phyloP scores from a whole-genome alignment of 1,140 invertebrate genomes.

The Ostrea edulis region DNA sequence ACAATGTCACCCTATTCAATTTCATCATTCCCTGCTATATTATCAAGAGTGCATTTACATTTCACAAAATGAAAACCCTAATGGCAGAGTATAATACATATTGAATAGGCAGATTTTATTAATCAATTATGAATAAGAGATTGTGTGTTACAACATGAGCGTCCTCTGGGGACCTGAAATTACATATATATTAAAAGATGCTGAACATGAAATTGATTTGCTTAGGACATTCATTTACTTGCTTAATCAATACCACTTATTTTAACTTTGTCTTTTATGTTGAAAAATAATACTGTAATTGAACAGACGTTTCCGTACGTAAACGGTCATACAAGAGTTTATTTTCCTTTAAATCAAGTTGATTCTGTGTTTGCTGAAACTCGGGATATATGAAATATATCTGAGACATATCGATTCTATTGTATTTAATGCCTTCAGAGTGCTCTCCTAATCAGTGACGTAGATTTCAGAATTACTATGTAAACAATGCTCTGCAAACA shows the following conservation, averaged over 20 bases:
- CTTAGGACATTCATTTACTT: constrained; percentile 24
- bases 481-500: constrained; percentile 27
- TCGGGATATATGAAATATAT: constrained; percentile 42
- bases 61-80: constrained; percentile 40
- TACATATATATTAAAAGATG: constrained; percentile 47
- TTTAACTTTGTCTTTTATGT: constrained; percentile 39
- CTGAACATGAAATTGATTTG: constrained; percentile 41
- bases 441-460: constrained; percentile 40
- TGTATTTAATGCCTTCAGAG: constrained; percentile 39
- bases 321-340: constrained; percentile 29
- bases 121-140: constrained; percentile 41
- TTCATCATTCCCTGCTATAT: constrained; percentile 13
- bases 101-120: constrained; percentile 46
- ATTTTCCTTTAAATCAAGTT: constrained; percentile 43
- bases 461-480: constrained; percentile 43
- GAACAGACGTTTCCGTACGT: constrained; percentile 19
- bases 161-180: constrained; percentile 41
- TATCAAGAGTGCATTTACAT: constrained; percentile 42
- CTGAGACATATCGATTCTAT: constrained; percentile 38
- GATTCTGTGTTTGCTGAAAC: constrained; percentile 41
- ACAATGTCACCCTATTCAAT: constrained; percentile 30
- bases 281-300: constrained; percentile 42
- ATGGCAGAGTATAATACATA: constrained; percentile 40
- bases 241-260: constrained; percentile 36
- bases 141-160: constrained; percentile 33